These are phyloP conservation scores for Drosophila bocki DNA, from an alignment of 1,140 invertebrate species.

Conservation along the genomic window DNA sequence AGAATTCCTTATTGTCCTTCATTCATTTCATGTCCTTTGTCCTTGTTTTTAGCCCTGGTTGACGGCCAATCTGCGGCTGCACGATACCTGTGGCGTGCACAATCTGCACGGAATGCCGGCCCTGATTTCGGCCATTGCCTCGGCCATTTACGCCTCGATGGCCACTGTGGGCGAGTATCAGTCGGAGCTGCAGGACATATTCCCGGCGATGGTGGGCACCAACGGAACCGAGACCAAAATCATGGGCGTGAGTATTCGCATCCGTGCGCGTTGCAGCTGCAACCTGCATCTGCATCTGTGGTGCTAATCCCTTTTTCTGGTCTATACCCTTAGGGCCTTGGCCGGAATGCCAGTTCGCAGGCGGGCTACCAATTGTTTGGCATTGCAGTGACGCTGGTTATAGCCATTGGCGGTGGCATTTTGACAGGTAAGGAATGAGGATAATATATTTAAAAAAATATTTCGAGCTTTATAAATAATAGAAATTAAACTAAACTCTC, in stretches of 20 bases:
- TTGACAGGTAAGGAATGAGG: slow-evolving; percentile 89
- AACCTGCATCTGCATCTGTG: neutral
- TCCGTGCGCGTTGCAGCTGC: neutral
- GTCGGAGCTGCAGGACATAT: slow-evolving; percentile 87
- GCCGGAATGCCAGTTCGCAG: slow-evolving; percentile 89
- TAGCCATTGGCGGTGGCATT: slow-evolving; percentile 91
- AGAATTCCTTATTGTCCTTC: neutral
- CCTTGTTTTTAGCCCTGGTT: slow-evolving; percentile 88
- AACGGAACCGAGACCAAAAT: slow-evolving; percentile 69
- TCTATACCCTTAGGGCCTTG: slow-evolving; percentile 85
- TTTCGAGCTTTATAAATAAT: neutral
- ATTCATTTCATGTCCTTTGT: slow-evolving; percentile 17
- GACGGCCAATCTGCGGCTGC: slow-evolving; percentile 89
- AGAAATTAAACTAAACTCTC: neutral
- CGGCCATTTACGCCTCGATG: slow-evolving; percentile 90
- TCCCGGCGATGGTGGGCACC: slow-evolving; percentile 85
- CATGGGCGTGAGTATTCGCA: slow-evolving; percentile 73
- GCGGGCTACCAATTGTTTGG: slow-evolving; percentile 92
- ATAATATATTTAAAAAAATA: neutral
- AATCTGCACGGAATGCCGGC: slow-evolving; percentile 98
- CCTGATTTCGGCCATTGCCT: slow-evolving; percentile 92
- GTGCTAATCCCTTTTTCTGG: slow-evolving; percentile 8
- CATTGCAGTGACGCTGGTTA: slow-evolving; percentile 89
- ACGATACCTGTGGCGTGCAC: slow-evolving; percentile 98
- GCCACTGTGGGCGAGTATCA: slow-evolving; percentile 87